These are phyloP conservation scores for Phocoena sinus DNA, from an alignment of 2,113 vertebrate species.

Conservation along the genomic window DNA sequence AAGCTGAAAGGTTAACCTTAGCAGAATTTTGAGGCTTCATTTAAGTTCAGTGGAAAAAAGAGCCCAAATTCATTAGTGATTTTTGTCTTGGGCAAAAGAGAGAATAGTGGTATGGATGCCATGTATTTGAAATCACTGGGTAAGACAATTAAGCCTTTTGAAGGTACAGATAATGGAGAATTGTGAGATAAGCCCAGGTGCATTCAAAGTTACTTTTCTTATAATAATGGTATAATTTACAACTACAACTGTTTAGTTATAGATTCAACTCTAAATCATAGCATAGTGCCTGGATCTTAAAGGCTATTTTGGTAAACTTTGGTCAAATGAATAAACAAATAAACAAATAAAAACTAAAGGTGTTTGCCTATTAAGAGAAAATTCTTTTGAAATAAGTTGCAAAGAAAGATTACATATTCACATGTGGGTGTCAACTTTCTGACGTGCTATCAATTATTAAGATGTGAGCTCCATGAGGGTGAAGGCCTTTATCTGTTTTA, in stretches of 20 bases:
- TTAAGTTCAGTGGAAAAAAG: background rate
- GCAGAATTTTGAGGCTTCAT: background rate
- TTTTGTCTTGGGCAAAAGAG: background rate
- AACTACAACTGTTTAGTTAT: background rate
- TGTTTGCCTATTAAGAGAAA: background rate
- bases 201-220: background rate
- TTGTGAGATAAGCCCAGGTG: background rate
- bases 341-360: background rate
- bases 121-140: background rate
- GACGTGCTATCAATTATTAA: background rate
- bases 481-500: background rate
- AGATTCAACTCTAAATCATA: background rate
- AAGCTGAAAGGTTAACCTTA: background rate
- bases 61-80: background rate
- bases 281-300: background rate
- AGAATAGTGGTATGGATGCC: background rate
- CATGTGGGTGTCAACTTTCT: background rate
- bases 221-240: background rate
- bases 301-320: background rate
- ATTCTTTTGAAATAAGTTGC: background rate
- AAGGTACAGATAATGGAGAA: background rate
- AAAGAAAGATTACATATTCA: background rate
- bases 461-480: background rate
- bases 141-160: background rate
- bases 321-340: background rate